Evolutionary conservation across 2,797 vertebrate genomes (phyloP).

Genomic region (Lophotriccus pileatus): DNA sequence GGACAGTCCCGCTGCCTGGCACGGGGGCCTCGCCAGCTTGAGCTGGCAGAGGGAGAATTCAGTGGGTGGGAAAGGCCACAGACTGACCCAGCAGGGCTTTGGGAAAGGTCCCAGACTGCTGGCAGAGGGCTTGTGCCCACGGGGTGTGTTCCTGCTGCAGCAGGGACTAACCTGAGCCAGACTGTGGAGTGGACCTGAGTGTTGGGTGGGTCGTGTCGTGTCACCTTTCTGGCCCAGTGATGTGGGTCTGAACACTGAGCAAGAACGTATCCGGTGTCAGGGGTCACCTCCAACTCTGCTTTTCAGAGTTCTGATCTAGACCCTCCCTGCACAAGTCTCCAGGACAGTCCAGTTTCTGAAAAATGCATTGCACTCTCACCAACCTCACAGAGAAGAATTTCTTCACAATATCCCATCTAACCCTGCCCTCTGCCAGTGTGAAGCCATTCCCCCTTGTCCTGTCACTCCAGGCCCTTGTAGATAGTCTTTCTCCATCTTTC

Average conservation of each 20-base stretch:
- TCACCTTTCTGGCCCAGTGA: background rate
- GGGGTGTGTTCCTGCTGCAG: background rate
- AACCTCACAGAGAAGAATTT: background rate
- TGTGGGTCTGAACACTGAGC: background rate
- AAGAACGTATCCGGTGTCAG: background rate
- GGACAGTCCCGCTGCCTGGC: background rate
- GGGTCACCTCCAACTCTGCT: rapidly evolving
- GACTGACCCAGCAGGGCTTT: background rate
- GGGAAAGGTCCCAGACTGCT: conserved; percentile 29
- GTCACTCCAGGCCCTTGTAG: background rate
- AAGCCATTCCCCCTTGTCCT: background rate
- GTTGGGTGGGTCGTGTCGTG: rapidly evolving
- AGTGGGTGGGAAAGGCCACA: conserved; percentile 44
- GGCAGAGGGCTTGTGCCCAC: background rate
- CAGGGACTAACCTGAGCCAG: background rate
- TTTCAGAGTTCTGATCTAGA: background rate
- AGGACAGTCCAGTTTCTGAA: background rate
- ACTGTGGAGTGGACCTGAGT: rapidly evolving
- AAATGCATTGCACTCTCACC: background rate
- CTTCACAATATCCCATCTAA: background rate
- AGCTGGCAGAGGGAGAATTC: background rate
- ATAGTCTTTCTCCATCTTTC: background rate
- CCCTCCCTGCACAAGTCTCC: background rate
- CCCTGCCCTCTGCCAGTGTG: background rate
- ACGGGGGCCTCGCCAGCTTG: rapidly evolving